These are phyloP conservation scores for Drosophila varians DNA, from an alignment of 1,140 invertebrate genomes.

Conservation along the genomic window DNA sequence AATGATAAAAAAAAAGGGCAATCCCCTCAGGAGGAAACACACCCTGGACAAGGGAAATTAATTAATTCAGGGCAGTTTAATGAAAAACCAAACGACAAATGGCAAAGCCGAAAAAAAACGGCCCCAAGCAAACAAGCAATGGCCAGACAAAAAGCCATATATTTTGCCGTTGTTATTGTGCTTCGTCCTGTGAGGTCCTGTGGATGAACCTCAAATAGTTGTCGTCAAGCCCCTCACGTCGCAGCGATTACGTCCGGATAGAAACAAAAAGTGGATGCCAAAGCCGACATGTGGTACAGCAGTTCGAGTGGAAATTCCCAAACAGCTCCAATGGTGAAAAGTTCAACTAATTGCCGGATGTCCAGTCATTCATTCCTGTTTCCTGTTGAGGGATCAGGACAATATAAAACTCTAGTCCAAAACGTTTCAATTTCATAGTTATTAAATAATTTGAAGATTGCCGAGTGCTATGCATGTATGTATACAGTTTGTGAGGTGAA, in stretches of 20 bases:
- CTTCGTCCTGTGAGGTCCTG: neutral
- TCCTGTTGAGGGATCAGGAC: conserved; percentile 2
- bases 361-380: conserved; percentile 42
- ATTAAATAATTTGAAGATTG: conserved; percentile 57
- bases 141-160: conserved; percentile 32
- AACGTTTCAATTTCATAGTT: conserved; percentile 70
- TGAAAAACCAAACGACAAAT: conserved; percentile 69
- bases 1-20: neutral
- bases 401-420: conserved; percentile 10
- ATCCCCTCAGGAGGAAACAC: conserved; percentile 17
- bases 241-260: conserved; percentile 25
- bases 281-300: conserved; percentile 57
- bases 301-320: conserved; percentile 45
- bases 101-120: conserved; percentile 17
- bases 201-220: conserved; percentile 19
- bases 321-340: conserved; percentile 24
- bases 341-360: conserved; percentile 68
- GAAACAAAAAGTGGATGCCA: conserved; percentile 26
- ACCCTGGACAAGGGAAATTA: conserved; percentile 46
- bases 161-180: conserved; percentile 27
- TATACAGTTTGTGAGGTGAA: conserved; percentile 1
- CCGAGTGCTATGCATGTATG: neutral
- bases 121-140: conserved; percentile 10
- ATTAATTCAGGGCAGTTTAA: conserved; percentile 69
- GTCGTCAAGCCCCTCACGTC: conserved; percentile 21